Percentiles rank a stretch among this genome's conserved stretches.
These are phyloP conservation scores for Bufotes viridis DNA, from an alignment of 2,797 vertebrate genomes.

Conservation along the genomic window DNA sequence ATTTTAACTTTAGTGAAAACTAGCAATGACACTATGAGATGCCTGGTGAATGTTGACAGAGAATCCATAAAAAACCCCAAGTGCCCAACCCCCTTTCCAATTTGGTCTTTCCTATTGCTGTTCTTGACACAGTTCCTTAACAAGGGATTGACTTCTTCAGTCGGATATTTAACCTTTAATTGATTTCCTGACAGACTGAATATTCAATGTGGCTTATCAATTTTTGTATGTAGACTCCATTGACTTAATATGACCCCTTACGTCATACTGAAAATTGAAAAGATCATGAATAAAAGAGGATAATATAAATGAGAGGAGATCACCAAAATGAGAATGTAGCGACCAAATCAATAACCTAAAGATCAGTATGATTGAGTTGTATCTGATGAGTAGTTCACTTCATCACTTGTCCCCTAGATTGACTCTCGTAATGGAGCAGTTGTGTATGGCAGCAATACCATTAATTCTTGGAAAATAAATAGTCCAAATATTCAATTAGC, in stretches of 20 bases:
- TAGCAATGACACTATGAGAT: background rate
- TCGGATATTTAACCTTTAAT: background rate
- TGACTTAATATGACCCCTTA: background rate
- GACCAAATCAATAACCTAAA: conserved; percentile 15
- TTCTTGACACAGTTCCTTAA: background rate
- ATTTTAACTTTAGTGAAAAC: conserved; percentile 1
- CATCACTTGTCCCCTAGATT: background rate
- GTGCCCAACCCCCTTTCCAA: background rate
- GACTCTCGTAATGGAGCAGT: background rate
- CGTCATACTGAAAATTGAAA: background rate
- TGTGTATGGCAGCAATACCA: background rate
- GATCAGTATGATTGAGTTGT: background rate
- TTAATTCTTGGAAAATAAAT: background rate
- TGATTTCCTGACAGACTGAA: background rate
- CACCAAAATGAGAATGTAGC: background rate
- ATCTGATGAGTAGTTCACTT: background rate
- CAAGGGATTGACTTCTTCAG: background rate
- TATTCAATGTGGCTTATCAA: background rate
- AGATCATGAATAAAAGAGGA: background rate
- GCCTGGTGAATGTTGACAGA: background rate
- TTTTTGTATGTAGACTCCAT: background rate
- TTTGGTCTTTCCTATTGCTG: background rate
- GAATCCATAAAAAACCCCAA: background rate
- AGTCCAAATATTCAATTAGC: background rate
- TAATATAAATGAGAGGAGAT: background rate